Percentiles rank a stretch among this genome's conserved stretches.
Evolutionary conservation across 2,113 vertebrate species (phyloP).

Genomic region (Leiothrix lutea): DNA sequence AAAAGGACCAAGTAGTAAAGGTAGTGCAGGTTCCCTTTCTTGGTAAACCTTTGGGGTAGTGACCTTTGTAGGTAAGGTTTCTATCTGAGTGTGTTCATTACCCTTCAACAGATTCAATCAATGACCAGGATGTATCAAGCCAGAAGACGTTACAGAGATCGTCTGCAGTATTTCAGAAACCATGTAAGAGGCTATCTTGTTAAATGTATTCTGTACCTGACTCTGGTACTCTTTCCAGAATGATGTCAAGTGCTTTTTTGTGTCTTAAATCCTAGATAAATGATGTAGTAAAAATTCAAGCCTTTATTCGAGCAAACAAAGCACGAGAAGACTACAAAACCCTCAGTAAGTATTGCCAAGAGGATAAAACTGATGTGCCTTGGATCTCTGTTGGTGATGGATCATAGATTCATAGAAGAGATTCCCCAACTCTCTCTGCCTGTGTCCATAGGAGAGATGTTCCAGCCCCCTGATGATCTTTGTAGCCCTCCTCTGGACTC

Average conservation of each 20-base stretch:
- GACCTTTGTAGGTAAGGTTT: neutral
- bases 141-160: conserved; percentile 89
- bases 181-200: conserved; percentile 77
- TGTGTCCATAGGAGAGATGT: neutral
- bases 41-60: neutral
- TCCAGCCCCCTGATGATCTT: neutral
- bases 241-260: neutral
- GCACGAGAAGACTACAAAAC: conserved; percentile 98
- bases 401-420: neutral
- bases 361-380: neutral
- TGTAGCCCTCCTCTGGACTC: neutral
- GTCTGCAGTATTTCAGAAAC: conserved; percentile 90
- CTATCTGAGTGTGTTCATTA: neutral
- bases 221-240: neutral
- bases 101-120: conserved; percentile 84
- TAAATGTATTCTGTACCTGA: neutral
- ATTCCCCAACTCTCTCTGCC: neutral
- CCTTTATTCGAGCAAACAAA: conserved; percentile 97
- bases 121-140: conserved; percentile 94
- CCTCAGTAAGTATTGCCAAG: conserved; percentile 85
- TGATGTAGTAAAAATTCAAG: conserved; percentile 95
- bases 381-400: neutral
- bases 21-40: conserved; percentile 56
- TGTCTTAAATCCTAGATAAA: conserved; percentile 78
- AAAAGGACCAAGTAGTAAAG: conserved; percentile 87